phyloP scores from a whole-genome alignment of 2,888 invertebrate species.

The Drosophila dives region DNA sequence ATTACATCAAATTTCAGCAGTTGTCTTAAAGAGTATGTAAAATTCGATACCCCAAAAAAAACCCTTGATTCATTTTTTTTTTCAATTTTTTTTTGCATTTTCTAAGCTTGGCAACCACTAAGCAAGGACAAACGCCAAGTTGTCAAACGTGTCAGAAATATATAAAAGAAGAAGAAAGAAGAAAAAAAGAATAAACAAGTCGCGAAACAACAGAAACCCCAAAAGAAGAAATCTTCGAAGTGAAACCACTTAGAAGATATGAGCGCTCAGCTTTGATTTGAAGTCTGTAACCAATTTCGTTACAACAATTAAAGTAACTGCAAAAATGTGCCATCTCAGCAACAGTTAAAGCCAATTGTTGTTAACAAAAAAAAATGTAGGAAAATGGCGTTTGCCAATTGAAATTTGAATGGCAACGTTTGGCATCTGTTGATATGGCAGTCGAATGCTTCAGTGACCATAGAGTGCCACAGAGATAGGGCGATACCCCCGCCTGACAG shows the following conservation, averaged over 20 bases:
- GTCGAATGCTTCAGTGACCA: conserved; percentile 67
- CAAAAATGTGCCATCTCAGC: conserved; percentile 3
- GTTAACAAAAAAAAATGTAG: conserved; percentile 71
- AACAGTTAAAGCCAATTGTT: conserved; percentile 44
- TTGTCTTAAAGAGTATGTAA: neutral
- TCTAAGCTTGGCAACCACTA: conserved; percentile 22
- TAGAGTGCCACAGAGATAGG: conserved; percentile 22
- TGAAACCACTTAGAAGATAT: conserved; percentile 32
- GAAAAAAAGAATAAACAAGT: too few relatives aligned
- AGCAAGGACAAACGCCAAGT: conserved; percentile 25
- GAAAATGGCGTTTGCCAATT: conserved; percentile 49
- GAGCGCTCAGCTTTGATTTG: conserved; percentile 26
- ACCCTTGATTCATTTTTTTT: neutral
- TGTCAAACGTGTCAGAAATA: conserved; percentile 49
- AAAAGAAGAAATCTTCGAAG: conserved; percentile 8
- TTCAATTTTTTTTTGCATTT: conserved; percentile 44
- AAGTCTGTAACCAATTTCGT: conserved; percentile 16
- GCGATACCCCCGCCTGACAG: conserved; percentile 31
- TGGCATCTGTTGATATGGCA: conserved; percentile 74
- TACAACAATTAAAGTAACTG: conserved; percentile 33
- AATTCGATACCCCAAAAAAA: neutral
- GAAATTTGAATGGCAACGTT: conserved; percentile 69
- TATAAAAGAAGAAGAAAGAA: neutral
- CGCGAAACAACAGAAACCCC: conserved; percentile 19
- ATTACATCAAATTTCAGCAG: neutral